Percentiles rank a stretch among this genome's conserved stretches.
These are phyloP conservation scores for Idaea dimidiata DNA, from an alignment of 2,888 invertebrate species.

Conservation along the genomic window DNA sequence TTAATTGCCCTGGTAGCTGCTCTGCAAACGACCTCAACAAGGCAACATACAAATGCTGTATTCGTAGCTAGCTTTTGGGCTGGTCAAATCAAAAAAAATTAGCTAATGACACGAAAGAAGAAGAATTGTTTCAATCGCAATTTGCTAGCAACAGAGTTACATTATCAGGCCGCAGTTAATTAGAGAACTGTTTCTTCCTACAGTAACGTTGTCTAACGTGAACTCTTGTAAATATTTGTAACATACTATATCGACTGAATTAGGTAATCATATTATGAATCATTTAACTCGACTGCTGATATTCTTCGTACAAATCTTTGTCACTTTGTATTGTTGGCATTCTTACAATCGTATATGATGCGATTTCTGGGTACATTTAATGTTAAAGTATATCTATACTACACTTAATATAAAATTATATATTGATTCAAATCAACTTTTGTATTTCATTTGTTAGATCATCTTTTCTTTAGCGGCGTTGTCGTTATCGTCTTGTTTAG, in stretches of 20 bases:
- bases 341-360: slow-evolving; percentile 60
- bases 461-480: slow-evolving; percentile 30
- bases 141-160: no score
- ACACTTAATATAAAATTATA: slow-evolving; percentile 29
- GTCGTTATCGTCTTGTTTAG: slow-evolving; percentile 16
- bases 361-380: slow-evolving; percentile 49
- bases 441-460: slow-evolving; percentile 11
- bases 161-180: no score
- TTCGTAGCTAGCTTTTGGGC: no score
- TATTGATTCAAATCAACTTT: slow-evolving; percentile 24
- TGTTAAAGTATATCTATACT: slow-evolving; percentile 46
- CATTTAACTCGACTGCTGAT: slow-evolving; percentile 54
- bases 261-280: slow-evolving; percentile 46
- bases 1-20: no score
- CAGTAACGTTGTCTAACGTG: slow-evolving; percentile 14
- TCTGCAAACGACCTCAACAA: no score
- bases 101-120: no score
- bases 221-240: slow-evolving; percentile 18
- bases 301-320: slow-evolving; percentile 70
- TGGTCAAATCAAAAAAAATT: no score
- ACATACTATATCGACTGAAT: slow-evolving; percentile 52
- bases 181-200: slow-evolving; percentile 30
- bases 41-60: no score
- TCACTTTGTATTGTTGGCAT: slow-evolving; percentile 59
- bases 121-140: no score